Conservation (phyloP, 2,888 invertebrate species). For the Lithophane ornitopus region DNA sequence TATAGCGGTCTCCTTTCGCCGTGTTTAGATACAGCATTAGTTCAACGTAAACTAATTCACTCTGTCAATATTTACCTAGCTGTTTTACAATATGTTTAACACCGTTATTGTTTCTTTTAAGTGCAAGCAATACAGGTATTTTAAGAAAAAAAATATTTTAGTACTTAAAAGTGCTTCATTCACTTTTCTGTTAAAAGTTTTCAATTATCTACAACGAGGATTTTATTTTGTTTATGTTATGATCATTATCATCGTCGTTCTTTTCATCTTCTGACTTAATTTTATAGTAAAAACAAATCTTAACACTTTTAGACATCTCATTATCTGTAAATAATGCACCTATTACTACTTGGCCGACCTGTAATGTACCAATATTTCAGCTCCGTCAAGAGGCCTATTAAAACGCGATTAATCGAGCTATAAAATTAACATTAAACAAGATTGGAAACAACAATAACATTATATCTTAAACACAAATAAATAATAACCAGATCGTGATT, state of each 20-base stretch:
- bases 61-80: constrained; percentile 54
- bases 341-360: constrained; percentile 16
- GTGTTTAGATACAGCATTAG: constrained; percentile 36
- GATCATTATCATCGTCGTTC: too few species aligned
- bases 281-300: constrained; percentile 13
- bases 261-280: background rate
- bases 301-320: constrained; percentile 14
- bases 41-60: constrained; percentile 52
- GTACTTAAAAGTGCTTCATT: constrained; percentile 16
- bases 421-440: constrained; percentile 61
- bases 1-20: constrained; percentile 50
- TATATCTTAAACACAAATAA: constrained; percentile 48
- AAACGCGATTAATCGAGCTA: constrained; percentile 49
- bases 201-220: background rate
- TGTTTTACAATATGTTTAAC: constrained; percentile 33
- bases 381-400: constrained; percentile 47
- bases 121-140: constrained; percentile 24
- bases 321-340: constrained; percentile 36
- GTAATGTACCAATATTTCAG: constrained; percentile 46
- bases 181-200: constrained; percentile 22
- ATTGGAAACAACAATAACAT: constrained; percentile 58
- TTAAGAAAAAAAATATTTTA: constrained; percentile 29
- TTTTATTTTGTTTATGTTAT: background rate
- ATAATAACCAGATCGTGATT: constrained; percentile 51
- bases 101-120: constrained; percentile 38